Evolutionary conservation across 2,888 invertebrate genomes (phyloP).

Genomic region (Holacanthella duospinosa): DNA sequence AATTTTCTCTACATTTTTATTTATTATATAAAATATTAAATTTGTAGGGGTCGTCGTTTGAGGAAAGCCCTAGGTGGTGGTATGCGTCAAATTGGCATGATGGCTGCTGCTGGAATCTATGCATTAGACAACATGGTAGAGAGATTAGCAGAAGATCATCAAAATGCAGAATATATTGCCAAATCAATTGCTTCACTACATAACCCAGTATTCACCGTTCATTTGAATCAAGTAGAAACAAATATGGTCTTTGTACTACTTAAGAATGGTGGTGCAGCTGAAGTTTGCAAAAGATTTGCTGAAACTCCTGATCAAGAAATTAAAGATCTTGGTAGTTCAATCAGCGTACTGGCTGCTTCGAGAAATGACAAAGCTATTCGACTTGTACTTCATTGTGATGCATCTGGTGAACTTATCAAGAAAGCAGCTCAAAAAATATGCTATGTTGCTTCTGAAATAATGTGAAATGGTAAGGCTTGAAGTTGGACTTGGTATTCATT

Average conservation of each 20-base stretch:
- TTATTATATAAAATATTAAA: background rate
- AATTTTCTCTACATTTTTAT: too few relatives aligned
- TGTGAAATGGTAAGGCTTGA: too few relatives aligned
- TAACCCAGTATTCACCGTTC: slow-evolving; percentile 53
- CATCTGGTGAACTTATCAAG: slow-evolving; percentile 55
- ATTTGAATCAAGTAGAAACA: slow-evolving; percentile 54
- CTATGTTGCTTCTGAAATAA: slow-evolving; percentile 44
- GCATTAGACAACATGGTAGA: slow-evolving; percentile 64
- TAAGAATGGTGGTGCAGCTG: slow-evolving; percentile 47
- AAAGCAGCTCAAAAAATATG: slow-evolving; percentile 60
- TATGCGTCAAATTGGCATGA: slow-evolving; percentile 81
- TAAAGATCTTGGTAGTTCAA: slow-evolving; percentile 12
- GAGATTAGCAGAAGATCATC: slow-evolving; percentile 62
- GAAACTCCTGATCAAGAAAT: slow-evolving; percentile 44
- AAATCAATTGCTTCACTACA: slow-evolving; percentile 49
- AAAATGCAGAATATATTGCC: slow-evolving; percentile 55
- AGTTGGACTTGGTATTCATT: too few relatives aligned
- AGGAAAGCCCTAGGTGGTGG: slow-evolving; percentile 87
- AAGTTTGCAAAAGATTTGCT: slow-evolving; percentile 49
- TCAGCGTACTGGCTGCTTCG: slow-evolving; percentile 41
- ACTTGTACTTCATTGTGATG: slow-evolving; percentile 60
- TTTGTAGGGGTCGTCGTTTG: slow-evolving; percentile 64
- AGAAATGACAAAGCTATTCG: slow-evolving; percentile 53
- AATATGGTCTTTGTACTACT: slow-evolving; percentile 63
- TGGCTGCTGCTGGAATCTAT: slow-evolving; percentile 80